Evolutionary conservation across 2,797 vertebrate species (phyloP), one percentile per base, ranked within the genome.

Genomic region (Ptychadena robeensis): DNA sequence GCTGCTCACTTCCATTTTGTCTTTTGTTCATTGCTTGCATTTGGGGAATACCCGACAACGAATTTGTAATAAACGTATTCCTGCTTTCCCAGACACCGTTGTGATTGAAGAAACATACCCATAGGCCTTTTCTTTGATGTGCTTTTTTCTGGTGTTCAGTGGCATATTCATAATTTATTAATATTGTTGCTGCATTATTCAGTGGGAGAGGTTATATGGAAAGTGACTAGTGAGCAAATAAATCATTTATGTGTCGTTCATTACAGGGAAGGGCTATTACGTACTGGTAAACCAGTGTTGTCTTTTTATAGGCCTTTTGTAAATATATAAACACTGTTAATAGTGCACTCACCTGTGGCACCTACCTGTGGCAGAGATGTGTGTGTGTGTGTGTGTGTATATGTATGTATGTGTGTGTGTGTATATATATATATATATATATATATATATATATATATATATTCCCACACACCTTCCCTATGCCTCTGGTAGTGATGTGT

Each of bases 151-250:
- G 88, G 85, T 87, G 89, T 90, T 89, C 86, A 88, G 37, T 78
- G 61, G 67, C 71, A 65, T 70, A 71, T 73, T 57, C 40, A 88
- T 90, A 89, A 89, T 90, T 91, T 91, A 89, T 89, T 91, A 91
- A 83, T 89, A 69, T 90, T 87, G 83, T 89, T 89, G 87, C 88
- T 89, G 88, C 89, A 89, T 90, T 89, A 89, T 92, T 90, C 86
- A 82, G 86, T 90, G 88, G 88, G 72, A 91, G 85, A 87, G 87
- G 89, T 88, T 88, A 88, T 81, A 86, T 90, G 87, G 86, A 92
- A 90, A 83, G 81, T 88, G 89, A 88, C 80, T 89, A 85, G 87
- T 89, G 79, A 78, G 87, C 79, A 70, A 67, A 88, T 82, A 57
- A 82, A 82, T 82, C 66, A 77, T 78, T 40, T 65, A 78, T 82